phyloP scores from a whole-genome alignment of 2,888 invertebrate genomes.

The Anarsia innoxiella region DNA sequence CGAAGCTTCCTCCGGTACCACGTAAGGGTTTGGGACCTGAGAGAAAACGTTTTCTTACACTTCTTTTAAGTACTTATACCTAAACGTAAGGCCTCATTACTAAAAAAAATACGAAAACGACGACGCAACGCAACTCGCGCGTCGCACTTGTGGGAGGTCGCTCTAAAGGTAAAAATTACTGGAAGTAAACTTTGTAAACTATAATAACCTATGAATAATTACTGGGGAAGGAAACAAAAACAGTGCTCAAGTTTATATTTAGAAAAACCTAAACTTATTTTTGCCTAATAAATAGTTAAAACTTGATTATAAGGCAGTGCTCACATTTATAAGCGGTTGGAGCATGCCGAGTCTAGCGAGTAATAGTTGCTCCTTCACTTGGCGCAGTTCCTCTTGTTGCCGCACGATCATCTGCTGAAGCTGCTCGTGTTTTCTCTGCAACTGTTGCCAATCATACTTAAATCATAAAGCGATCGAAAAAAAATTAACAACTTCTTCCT shows the following conservation, averaged over 20 bases:
- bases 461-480: no score
- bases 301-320: no score
- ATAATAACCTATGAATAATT: no score
- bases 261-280: neutral
- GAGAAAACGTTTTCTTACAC: no score
- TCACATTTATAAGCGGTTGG: conserved; percentile 57
- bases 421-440: conserved; percentile 88
- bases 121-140: no score
- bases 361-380: conserved; percentile 90
- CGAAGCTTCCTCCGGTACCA: conserved; percentile 34
- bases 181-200: neutral
- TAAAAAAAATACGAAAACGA: neutral
- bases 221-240: no score
- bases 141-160: no score
- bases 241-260: neutral
- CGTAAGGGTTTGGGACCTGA: conserved; percentile 41
- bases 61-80: no score
- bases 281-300: neutral
- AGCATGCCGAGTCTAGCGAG: conserved; percentile 85
- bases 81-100: no score
- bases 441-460: no score
- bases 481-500: no score
- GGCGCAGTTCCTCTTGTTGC: conserved; percentile 89
- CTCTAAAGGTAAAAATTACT: no score
- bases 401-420: conserved; percentile 88